Base-by-base conservation (phyloP, 2,113 vertebrate species). In the Oreotrochilus melanogaster region DNA sequence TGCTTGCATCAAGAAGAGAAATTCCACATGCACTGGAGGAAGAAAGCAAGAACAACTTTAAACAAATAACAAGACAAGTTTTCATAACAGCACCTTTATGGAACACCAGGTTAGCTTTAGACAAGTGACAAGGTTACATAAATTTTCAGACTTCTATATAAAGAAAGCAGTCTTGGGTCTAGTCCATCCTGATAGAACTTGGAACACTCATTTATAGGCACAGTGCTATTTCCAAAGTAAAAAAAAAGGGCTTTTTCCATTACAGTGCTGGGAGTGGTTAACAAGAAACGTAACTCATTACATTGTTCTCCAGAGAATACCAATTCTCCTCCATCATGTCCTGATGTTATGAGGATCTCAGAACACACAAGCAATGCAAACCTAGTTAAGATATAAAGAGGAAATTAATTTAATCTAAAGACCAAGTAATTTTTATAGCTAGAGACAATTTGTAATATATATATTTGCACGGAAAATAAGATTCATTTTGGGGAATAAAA, bases 121-220 rank as follows among this genome's bases (percentile, higher is more conserved):
- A 89, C 83, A 89, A 90, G 72, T 80, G 91, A 48, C 70, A 92
- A 88, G 64, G 57, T 83, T 90, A 95, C 90, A 92, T 33, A 39
- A 93, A 75, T 28, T 96, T 94, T 90, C 83, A 95, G 94, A 90
- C 89, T 53, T 88, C 74, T 81, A 28, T 14, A 76, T 75, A 80
- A 95, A 69, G 69, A 86, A 51, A 92, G 53, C 74, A 73, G 76
- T 96, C 85, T 61, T 66, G 78, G 67, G 18, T 82, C 89, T 30
- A 93, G 66, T 74, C 60, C 89, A 73, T 60, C 53, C 61, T 51
- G 43, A 92, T 83, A 57, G 73, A 71, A 78, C 51, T 69, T 69
- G 6, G 48, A 94, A 93, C 43, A 53, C 11, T 85, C 69, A 73
- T 37, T 95, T 53, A 83, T 11, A 90, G 91, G 65, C 62, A 78